These are phyloP conservation scores for Leucozona laternaria DNA, from an alignment of 2,888 invertebrate genomes.

Conservation along the genomic window DNA sequence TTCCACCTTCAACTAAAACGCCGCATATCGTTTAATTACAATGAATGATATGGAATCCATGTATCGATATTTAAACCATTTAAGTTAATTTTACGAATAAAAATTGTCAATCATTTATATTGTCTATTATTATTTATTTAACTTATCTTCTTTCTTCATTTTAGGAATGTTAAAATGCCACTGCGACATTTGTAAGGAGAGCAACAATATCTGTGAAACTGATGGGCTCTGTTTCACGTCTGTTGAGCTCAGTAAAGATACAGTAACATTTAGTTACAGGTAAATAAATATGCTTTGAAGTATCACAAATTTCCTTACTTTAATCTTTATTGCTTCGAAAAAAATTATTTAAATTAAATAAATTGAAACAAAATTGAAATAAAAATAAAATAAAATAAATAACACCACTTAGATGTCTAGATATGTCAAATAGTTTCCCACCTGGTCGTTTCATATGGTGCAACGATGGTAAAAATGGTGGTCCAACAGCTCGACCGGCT, in stretches of 20 bases:
- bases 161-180: slow-evolving; percentile 88
- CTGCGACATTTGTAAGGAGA: slow-evolving; percentile 90
- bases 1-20: too few relatives aligned
- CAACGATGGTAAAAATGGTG: slow-evolving; percentile 81
- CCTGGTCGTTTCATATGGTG: slow-evolving; percentile 83
- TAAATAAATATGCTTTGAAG: slow-evolving; percentile 84
- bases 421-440: slow-evolving; percentile 82
- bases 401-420: slow-evolving; percentile 80
- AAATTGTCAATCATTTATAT: too few relatives aligned
- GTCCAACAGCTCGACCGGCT: slow-evolving; percentile 82
- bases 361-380: slow-evolving; percentile 32
- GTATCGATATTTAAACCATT: too few relatives aligned
- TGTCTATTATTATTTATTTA: background rate
- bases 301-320: slow-evolving; percentile 4
- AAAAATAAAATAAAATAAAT: slow-evolving; percentile 42
- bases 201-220: slow-evolving; percentile 93
- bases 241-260: slow-evolving; percentile 87
- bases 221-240: slow-evolving; percentile 95
- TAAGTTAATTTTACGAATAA: too few relatives aligned
- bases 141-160: background rate
- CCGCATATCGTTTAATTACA: too few relatives aligned
- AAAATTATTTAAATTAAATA: slow-evolving; percentile 48
- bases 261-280: slow-evolving; percentile 89
- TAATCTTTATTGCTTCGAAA: slow-evolving; percentile 45
- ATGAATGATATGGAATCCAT: too few relatives aligned